Percentiles rank a stretch among this genome's conserved stretches.
Conservation (phyloP, 2,888 invertebrate species). For the Epinotia bilunana region DNA sequence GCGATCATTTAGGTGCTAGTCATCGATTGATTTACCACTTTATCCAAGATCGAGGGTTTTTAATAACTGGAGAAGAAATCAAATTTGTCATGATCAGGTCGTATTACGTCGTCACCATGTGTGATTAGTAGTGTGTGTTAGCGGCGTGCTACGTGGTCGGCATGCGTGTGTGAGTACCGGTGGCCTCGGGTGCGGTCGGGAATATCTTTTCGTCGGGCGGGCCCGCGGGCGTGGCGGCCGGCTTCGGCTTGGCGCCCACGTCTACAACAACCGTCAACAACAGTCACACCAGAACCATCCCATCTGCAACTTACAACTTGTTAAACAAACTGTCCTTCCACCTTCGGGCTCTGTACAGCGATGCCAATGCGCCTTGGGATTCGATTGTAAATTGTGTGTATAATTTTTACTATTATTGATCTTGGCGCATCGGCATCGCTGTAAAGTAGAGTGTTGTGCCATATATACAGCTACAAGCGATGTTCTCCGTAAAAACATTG, state of each 20-base stretch:
- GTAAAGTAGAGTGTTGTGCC: not conserved
- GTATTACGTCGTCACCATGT: not conserved
- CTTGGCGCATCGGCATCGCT: constrained; percentile 8
- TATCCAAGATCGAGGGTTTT: too few species aligned
- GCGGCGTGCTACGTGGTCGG: constrained; percentile 36
- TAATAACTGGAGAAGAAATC: not conserved
- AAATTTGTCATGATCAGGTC: not conserved
- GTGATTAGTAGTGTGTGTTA: constrained; percentile 16
- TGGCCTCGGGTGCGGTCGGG: constrained; percentile 87
- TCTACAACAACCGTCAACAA: constrained; percentile 83
- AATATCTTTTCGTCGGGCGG: constrained; percentile 86
- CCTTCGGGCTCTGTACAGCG: constrained; percentile 22
- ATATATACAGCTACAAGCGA: constrained; percentile 1
- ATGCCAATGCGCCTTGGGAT: not conserved
- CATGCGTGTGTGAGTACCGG: constrained; percentile 82
- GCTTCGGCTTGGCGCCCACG: constrained; percentile 84
- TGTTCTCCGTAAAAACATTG: not conserved
- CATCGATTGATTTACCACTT: too few species aligned
- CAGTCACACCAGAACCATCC: constrained; percentile 62
- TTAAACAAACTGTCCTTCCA: constrained; percentile 21
- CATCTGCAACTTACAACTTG: constrained; percentile 47
- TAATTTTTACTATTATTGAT: not conserved
- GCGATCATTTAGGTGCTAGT: too few species aligned
- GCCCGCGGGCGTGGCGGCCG: constrained; percentile 85
- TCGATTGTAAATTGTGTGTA: not conserved